Evolutionary conservation across 2,113 vertebrate genomes (phyloP).

Genomic region (Nyctereutes procyonoides): DNA sequence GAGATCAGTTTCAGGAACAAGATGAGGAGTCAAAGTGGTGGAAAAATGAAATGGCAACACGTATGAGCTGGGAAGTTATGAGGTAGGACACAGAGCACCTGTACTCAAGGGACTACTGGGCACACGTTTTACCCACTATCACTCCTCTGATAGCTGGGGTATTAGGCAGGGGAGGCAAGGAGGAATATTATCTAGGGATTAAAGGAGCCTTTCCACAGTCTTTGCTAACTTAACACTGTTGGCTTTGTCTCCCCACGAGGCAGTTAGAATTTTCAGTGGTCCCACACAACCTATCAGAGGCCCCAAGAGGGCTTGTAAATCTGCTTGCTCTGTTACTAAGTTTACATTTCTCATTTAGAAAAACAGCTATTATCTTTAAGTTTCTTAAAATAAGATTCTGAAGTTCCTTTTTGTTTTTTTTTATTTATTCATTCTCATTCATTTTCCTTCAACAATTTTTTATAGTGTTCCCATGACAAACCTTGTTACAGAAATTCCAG

Average conservation of each 20-base stretch:
- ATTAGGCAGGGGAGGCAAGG: not conserved
- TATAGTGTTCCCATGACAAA: not conserved
- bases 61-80: not conserved
- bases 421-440: not conserved
- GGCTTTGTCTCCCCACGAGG: not conserved
- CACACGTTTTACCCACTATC: not conserved
- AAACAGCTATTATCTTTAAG: slow-evolving; percentile 19
- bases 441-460: slow-evolving; percentile 41
- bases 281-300: not conserved
- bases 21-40: not conserved
- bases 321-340: slow-evolving; percentile 20
- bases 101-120: not conserved
- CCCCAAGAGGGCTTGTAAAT: not conserved
- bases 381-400: slow-evolving; percentile 40
- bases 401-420: slow-evolving; percentile 11
- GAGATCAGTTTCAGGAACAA: not conserved
- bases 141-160: not conserved
- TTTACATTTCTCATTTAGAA: slow-evolving; percentile 45
- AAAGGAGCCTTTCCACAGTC: not conserved
- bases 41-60: not conserved
- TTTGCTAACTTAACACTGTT: not conserved
- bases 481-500: not conserved
- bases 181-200: not conserved
- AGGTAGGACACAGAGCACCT: not conserved
- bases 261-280: not conserved